Conservation (phyloP, 2,888 invertebrate genomes). For the Caenorhabditis sp. region DNA sequence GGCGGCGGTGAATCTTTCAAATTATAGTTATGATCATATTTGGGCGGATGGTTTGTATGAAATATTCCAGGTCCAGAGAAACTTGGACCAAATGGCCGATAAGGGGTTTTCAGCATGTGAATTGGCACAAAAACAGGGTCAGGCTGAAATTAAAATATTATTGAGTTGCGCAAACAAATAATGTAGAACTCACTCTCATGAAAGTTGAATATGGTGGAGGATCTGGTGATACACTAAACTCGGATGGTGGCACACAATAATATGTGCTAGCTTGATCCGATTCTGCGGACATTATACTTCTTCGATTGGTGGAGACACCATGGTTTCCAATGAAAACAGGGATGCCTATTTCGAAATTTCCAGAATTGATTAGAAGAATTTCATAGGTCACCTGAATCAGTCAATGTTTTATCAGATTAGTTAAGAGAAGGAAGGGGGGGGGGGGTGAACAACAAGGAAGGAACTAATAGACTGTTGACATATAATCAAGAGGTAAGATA, state of each 20-base stretch:
- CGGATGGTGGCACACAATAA: conserved; percentile 44
- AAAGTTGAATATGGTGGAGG: conserved; percentile 46
- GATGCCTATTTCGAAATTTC: conserved; percentile 45
- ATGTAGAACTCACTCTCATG: neutral
- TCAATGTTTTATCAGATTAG: neutral
- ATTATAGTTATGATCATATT: conserved; percentile 31
- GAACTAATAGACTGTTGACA: too few species aligned
- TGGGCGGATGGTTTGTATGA: conserved; percentile 26
- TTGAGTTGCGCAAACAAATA: too few species aligned
- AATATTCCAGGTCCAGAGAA: conserved; percentile 22
- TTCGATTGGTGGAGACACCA: conserved; percentile 5
- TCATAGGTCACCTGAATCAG: conserved; percentile 41
- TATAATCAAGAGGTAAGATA: too few species aligned
- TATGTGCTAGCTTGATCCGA: conserved; percentile 26
- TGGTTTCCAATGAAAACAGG: conserved; percentile 45
- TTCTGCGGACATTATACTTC: conserved; percentile 22
- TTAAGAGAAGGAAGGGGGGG: too few species aligned
- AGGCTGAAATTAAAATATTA: conserved; percentile 3
- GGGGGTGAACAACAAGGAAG: neutral
- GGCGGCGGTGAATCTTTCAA: conserved; percentile 27
- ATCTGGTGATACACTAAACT: conserved; percentile 25
- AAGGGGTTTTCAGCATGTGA: conserved; percentile 42
- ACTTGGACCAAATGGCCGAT: conserved; percentile 39
- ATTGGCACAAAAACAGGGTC: conserved; percentile 45
- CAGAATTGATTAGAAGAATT: conserved; percentile 35